phyloP scores from a whole-genome alignment of 2,888 invertebrate species.

The Chymomyza caudatula region DNA sequence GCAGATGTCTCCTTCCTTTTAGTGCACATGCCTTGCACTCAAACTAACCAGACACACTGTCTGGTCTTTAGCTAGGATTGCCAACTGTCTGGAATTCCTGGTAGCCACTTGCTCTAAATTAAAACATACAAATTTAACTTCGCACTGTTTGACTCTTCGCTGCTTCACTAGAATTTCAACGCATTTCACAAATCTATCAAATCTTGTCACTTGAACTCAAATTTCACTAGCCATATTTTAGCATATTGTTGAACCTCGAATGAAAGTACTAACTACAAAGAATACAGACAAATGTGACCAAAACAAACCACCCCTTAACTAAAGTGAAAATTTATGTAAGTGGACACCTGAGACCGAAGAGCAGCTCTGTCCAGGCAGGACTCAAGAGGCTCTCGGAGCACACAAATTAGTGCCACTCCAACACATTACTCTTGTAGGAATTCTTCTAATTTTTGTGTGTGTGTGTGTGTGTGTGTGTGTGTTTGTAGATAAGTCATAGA shows the following conservation, averaged over 20 bases:
- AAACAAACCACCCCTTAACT: slow-evolving; percentile 72
- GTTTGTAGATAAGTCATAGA: slow-evolving; percentile 51
- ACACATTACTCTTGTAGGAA: not conserved
- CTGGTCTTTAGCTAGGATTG: slow-evolving; percentile 20
- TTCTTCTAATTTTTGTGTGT: not conserved
- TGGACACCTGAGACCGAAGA: slow-evolving; percentile 57
- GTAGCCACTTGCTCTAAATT: slow-evolving; percentile 38
- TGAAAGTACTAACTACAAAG: slow-evolving; percentile 27
- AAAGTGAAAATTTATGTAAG: slow-evolving; percentile 42
- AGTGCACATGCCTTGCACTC: too few relatives aligned
- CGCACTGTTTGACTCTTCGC: slow-evolving; percentile 50
- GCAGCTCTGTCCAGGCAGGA: slow-evolving; percentile 23
- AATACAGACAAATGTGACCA: slow-evolving; percentile 66
- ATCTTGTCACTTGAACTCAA: slow-evolving; percentile 30
- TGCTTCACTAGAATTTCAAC: slow-evolving; percentile 39
- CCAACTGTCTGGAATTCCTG: slow-evolving; percentile 25
- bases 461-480: too few relatives aligned
- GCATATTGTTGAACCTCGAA: slow-evolving; percentile 34
- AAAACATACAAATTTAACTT: slow-evolving; percentile 31
- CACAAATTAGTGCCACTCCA: slow-evolving; percentile 11
- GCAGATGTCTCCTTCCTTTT: too few relatives aligned
- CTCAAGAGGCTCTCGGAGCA: slow-evolving; percentile 38
- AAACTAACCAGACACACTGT: slow-evolving; percentile 35
- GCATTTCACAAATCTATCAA: slow-evolving; percentile 21
- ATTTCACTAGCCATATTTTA: slow-evolving; percentile 47